Evolutionary conservation across 2,797 vertebrate genomes (phyloP).

Genomic region (Paguma larvata): DNA sequence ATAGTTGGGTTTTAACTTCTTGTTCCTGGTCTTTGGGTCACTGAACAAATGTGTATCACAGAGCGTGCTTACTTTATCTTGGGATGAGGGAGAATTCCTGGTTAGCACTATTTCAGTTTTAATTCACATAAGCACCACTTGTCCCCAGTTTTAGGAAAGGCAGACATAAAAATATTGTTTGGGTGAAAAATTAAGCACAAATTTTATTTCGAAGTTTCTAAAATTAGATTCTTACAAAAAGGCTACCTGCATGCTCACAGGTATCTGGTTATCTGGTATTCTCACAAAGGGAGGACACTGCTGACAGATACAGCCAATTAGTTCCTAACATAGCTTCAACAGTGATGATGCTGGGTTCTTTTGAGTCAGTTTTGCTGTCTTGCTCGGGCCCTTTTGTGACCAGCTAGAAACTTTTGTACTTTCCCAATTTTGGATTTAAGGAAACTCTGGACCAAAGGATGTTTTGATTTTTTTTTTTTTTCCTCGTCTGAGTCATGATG

Average conservation of each 20-base stretch:
- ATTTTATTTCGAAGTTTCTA: conserved; percentile 42
- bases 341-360: background rate
- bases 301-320: background rate
- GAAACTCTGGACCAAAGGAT: background rate
- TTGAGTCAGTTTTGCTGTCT: conserved; percentile 19
- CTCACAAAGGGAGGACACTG: background rate
- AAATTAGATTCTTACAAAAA: conserved; percentile 42
- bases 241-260: background rate
- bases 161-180: conserved; percentile 25
- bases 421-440: background rate
- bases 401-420: background rate
- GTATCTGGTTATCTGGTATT: background rate
- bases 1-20: background rate
- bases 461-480: background rate
- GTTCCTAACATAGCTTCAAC: background rate
- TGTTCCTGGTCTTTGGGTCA: background rate
- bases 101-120: conserved; percentile 24
- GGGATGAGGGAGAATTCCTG: background rate
- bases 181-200: conserved; percentile 32
- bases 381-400: background rate
- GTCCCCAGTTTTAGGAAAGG: background rate
- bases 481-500: background rate
- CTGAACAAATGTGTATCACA: background rate
- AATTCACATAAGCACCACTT: background rate
- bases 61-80: background rate